These are phyloP conservation scores for Danionella dracula DNA, from an alignment of 2,797 vertebrate species.

Conservation along the genomic window DNA sequence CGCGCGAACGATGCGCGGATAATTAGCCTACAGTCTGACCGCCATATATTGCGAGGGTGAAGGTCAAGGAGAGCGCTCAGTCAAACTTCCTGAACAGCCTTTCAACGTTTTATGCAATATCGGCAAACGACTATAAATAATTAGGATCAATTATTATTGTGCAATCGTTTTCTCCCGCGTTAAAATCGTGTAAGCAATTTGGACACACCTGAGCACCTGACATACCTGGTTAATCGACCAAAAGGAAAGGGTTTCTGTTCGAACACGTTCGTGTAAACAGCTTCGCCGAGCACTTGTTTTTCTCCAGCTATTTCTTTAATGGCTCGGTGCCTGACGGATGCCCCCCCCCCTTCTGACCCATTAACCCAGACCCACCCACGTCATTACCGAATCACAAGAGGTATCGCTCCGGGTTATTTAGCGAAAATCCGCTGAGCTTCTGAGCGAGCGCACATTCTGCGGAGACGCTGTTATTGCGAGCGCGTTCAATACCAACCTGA, in stretches of 20 bases:
- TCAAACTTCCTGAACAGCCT: no score
- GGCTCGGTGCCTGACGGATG: slow-evolving; percentile 51
- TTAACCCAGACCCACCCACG: slow-evolving; percentile 70
- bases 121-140: no score
- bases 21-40: no score
- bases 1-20: no score
- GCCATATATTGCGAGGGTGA: no score
- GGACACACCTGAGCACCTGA: neutral
- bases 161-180: no score
- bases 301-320: slow-evolving; percentile 44
- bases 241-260: slow-evolving; percentile 24
- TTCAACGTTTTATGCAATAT: no score
- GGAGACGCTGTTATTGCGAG: slow-evolving; percentile 60
- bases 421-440: slow-evolving; percentile 51
- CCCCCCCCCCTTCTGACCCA: slow-evolving; percentile 57
- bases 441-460: slow-evolving; percentile 42
- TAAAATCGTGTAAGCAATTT: neutral
- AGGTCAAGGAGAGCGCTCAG: no score
- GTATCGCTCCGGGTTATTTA: slow-evolving; percentile 69
- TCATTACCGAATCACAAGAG: slow-evolving; percentile 72
- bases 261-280: slow-evolving; percentile 49
- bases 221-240: slow-evolving; percentile 12
- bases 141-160: no score
- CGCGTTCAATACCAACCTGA: slow-evolving; percentile 64
- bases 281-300: slow-evolving; percentile 46